A percentile compares a stretch with the other conserved stretches of the same genome.
Evolutionary conservation across 2,888 invertebrate species (phyloP).

Genomic region (Pomacea canaliculata): DNA sequence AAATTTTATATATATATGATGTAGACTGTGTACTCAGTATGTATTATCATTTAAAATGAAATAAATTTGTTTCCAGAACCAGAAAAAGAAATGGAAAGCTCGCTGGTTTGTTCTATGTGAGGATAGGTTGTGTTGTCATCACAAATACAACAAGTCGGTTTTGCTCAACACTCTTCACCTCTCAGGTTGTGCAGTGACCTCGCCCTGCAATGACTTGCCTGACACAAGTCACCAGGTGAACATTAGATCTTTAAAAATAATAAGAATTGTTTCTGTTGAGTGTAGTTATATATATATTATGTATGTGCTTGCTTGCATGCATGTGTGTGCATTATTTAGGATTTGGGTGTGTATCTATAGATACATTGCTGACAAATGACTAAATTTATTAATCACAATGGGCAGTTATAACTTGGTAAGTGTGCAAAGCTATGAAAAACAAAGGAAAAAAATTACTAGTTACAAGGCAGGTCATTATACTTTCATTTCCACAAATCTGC

Average conservation of each 20-base stretch:
- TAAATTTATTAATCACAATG: not conserved
- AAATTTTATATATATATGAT: too few species aligned
- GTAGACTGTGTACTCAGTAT: too few species aligned
- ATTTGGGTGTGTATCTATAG: too few species aligned
- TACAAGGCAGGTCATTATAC: too few species aligned
- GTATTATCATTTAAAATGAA: too few species aligned
- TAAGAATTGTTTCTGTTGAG: not conserved
- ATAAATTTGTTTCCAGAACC: slow-evolving; percentile 31
- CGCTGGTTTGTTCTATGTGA: slow-evolving; percentile 60
- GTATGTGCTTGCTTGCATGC: too few species aligned
- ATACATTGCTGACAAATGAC: too few species aligned
- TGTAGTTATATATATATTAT: too few species aligned
- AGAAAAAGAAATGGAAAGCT: slow-evolving; percentile 58
- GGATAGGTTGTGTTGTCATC: slow-evolving; percentile 51
- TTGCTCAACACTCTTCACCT: slow-evolving; percentile 50
- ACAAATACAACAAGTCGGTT: slow-evolving; percentile 51
- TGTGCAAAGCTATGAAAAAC: not conserved
- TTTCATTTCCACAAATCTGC: too few species aligned
- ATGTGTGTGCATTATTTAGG: too few species aligned
- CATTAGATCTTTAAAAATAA: not conserved
- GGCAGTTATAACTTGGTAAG: not conserved
- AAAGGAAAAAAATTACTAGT: too few species aligned
- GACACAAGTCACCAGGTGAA: slow-evolving; percentile 49
- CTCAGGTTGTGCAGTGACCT: slow-evolving; percentile 56
- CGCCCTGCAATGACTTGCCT: slow-evolving; percentile 50